A percentile compares a stretch with the other conserved stretches of the same genome.
These are phyloP conservation scores for Diadumene lineata DNA, from an alignment of 92 coral and sea anemone genomes.

Conservation along the genomic window DNA sequence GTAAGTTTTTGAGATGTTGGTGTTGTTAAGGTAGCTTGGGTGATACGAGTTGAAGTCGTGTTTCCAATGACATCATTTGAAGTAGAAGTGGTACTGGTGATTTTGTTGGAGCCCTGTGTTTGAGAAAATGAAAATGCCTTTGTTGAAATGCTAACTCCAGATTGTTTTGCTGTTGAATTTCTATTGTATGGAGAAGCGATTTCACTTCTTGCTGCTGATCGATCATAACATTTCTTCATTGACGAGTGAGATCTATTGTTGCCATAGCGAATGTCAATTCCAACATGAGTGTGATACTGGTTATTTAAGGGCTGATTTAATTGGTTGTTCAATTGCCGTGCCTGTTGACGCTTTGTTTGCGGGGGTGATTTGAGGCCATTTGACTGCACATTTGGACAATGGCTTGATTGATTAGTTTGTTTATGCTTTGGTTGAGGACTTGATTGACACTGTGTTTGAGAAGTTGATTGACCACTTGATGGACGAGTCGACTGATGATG, in stretches of 20 bases:
- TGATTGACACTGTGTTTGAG: not conserved
- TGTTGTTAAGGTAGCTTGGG: too few species aligned
- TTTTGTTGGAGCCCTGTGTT: too few species aligned
- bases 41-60: too few species aligned
- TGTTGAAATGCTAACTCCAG: not conserved
- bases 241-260: slow-evolving; percentile 29
- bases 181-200: slow-evolving; percentile 24
- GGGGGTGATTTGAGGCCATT: not conserved
- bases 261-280: slow-evolving; percentile 38
- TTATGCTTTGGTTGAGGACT: not conserved
- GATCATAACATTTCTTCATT: slow-evolving; percentile 19
- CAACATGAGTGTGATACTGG: slow-evolving; percentile 2
- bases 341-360: not conserved
- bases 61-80: too few species aligned
- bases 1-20: too few species aligned
- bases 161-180: not conserved
- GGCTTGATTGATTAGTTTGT: not conserved
- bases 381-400: too few species aligned
- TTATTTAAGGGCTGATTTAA: not conserved
- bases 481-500: not conserved
- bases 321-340: not conserved
- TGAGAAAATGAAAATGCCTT: too few species aligned
- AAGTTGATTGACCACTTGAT: not conserved
- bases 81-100: too few species aligned
- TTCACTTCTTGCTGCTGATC: slow-evolving; percentile 28